Percentiles rank a stretch among this genome's conserved stretches.
Evolutionary conservation across 2,113 vertebrate species (phyloP).

Genomic region (Osmerus eperlanus): DNA sequence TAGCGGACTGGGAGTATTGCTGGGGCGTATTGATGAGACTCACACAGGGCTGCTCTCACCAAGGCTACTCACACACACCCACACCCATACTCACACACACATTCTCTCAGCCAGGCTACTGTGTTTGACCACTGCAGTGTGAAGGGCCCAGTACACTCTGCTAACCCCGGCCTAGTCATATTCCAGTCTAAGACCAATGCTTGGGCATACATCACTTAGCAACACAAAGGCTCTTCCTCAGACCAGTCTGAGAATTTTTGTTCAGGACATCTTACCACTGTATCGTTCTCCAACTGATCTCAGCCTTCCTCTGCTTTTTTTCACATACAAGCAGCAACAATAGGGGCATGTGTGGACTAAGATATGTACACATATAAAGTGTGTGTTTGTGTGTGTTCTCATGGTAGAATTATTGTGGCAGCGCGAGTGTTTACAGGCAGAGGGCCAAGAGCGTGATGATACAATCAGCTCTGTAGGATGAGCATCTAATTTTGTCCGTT

Average conservation of each 20-base stretch:
- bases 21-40: conserved; percentile 53
- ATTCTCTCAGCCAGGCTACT: not conserved
- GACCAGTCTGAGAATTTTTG: too few species aligned
- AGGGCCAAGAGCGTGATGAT: conserved; percentile 20
- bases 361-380: not conserved
- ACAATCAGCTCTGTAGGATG: conserved; percentile 40
- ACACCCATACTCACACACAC: conserved; percentile 14
- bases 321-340: too few species aligned
- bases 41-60: conserved; percentile 52
- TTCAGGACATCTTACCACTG: too few species aligned
- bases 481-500: conserved; percentile 56
- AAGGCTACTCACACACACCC: conserved; percentile 32
- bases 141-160: conserved; percentile 25
- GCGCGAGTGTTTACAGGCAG: conserved; percentile 42
- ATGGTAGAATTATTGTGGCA: not conserved
- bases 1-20: conserved; percentile 55
- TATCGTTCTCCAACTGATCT: too few species aligned
- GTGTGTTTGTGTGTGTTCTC: conserved; percentile 5
- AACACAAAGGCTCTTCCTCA: conserved; percentile 16
- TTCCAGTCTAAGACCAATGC: conserved; percentile 13
- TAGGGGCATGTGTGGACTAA: conserved; percentile 7
- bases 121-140: conserved; percentile 35
- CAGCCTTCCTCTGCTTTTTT: too few species aligned
- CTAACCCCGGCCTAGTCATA: conserved; percentile 15
- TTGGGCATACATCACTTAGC: not conserved